phyloP scores from a whole-genome alignment of 1,140 invertebrate genomes.

The Hycleus phaleratus region DNA sequence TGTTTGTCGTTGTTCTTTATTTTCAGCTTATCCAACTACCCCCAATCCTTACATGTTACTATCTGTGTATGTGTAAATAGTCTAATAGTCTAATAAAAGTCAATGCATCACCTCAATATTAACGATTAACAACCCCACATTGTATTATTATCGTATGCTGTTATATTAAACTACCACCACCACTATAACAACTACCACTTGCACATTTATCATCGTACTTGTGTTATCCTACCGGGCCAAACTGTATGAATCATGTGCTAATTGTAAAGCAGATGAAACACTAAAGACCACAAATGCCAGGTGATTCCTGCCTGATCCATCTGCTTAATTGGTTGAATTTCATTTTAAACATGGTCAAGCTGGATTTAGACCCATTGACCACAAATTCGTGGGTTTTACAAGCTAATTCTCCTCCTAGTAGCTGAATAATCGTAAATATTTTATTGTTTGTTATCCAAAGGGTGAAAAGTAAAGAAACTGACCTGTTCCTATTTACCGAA shows the following conservation, averaged over 20 bases:
- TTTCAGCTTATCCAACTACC: background rate
- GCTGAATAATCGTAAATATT: too few species aligned
- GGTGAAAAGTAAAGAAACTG: too few species aligned
- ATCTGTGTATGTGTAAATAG: background rate
- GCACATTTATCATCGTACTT: too few species aligned
- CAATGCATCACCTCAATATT: slow-evolving; percentile 12
- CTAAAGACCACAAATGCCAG: background rate
- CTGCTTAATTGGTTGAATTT: slow-evolving; percentile 14
- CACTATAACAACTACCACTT: too few species aligned
- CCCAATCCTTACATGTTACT: background rate
- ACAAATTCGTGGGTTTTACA: background rate
- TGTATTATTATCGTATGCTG: too few species aligned
- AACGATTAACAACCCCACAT: background rate
- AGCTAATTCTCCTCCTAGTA: too few species aligned
- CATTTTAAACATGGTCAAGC: too few species aligned
- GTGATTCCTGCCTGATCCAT: slow-evolving; percentile 17
- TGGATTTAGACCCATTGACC: background rate
- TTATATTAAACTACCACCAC: too few species aligned
- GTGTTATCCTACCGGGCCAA: background rate
- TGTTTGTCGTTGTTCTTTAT: too few species aligned
- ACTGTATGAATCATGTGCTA: slow-evolving; percentile 15
- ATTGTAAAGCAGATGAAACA: slow-evolving; percentile 19
- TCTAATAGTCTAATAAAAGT: slow-evolving; percentile 12
- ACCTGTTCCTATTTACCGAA: too few species aligned
- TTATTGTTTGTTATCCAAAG: too few species aligned